Base-by-base conservation (phyloP, 2,113 vertebrate species). In the Onychorhynchus coronatus region DNA sequence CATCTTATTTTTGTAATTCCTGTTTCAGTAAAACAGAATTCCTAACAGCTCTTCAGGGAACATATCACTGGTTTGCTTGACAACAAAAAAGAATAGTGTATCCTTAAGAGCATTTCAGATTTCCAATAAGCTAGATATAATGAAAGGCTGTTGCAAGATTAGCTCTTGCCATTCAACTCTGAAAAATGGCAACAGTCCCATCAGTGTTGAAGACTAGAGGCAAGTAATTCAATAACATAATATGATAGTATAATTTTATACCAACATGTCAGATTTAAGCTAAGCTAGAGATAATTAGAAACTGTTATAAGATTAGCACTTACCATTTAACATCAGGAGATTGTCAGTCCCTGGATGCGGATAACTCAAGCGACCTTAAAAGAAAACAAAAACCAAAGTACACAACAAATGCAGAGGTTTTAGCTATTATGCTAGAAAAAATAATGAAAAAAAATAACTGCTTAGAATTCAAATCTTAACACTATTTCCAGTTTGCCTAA, bases 251-350 rank as follows among this genome's bases (percentile, higher is more conserved):
- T 44, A 78, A 88, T 84, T 95, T 96, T 87, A 86, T 76, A 95
- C 84, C 76, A 93, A 79, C 71, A 71, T 75, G 76, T 95, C 79
- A 91, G 87, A 91, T 76, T 94, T 91, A 80, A 91, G 11, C 74
- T 94, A 96, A 96, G 92, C 25, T 96, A 59, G 44, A 97, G 92
- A 97, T 95, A 95, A 97, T 95, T 62, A 95, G 66, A 97, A 97
- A 96, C 93, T 95, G 59, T 89, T 97, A 67, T 5, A 92, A 88
- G 90, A 95, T 86, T 91, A 97, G 88, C 85, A 98, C 98, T 99
- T 98, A 99, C 99, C 99, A 98, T 99, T 99, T 98, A 99, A 98
- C 99, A 99, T 99, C 97, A 99, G 98, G 95, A 99, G 99, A 98
- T 98, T 99, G 97, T 99, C 99, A 95, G 99, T 99, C 97, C 99